Evolutionary conservation across 2,797 vertebrate genomes (phyloP), one percentile per base, ranked within the genome.

Genomic region (Phyllotis vaccarum): DNA sequence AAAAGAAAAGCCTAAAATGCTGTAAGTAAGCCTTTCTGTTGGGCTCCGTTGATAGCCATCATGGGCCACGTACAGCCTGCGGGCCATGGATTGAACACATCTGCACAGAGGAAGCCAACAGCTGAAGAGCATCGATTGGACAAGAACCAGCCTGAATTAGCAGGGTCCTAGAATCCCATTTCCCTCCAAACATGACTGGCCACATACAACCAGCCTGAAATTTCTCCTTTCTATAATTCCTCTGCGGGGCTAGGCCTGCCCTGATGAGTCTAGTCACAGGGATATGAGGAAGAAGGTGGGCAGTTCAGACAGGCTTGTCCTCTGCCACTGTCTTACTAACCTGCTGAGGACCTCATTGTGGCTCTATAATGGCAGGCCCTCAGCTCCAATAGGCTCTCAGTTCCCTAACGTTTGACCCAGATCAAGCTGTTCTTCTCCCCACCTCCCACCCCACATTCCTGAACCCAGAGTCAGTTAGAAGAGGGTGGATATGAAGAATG

Each of bases 1-100:
- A 22, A n/a, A 5, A 54, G 52, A 24, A 56, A 22, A 49, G 58
- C 27, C 43, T 37, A 31, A 31, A 37, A 27, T 86, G 66, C 10
- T 86, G 27, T 86, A 70, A 86, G 22, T 70, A 72, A 40, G 34
- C 22, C 72, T 40, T 86, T 56, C 64, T 87, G 14, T 56, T 87
- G 66, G 49, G 49, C 24, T n/a, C n/a, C n/a, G 19, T 72, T 31
- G 66, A 40, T 29, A 56, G 49, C 49, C 56, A 29, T 37, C 14
- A 11, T 21, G 49, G n/a, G 37, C 4, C n/a, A 62, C 37, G 19
- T 31, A 7, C 31, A 22, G 52, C 34, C 76, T 80, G 5, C 14
- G 31, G 37, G 27, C 80, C 24, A 12, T 43, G 56, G 14, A 60
- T 8, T 81, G n/a, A 17, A 86, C 83, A 85, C 40, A 37, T n/a